Evolutionary conservation across 2,888 invertebrate genomes (phyloP).

Genomic region (Lithophane semibrunnea): DNA sequence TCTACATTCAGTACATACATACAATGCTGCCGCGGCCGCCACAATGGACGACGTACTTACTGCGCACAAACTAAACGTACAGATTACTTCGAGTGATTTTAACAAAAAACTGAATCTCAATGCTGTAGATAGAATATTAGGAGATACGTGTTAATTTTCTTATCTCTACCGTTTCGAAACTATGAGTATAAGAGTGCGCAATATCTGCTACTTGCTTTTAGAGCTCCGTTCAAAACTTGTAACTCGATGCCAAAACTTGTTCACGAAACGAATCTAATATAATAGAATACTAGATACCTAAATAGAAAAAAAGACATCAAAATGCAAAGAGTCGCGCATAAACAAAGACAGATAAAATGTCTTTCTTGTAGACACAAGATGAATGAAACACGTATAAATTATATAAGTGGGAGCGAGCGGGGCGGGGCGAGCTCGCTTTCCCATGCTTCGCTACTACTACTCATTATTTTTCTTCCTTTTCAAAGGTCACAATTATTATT

Average conservation of each 20-base stretch:
- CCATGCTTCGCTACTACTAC: constrained; percentile 70
- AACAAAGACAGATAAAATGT: constrained; percentile 73
- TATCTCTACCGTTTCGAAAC: constrained; percentile 63
- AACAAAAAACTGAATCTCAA: constrained; percentile 53
- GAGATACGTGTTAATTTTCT: constrained; percentile 66
- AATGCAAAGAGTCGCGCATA: constrained; percentile 73
- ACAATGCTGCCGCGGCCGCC: constrained; percentile 26
- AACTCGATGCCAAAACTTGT: constrained; percentile 71
- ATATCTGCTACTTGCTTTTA: constrained; percentile 63
- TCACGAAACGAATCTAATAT: constrained; percentile 64
- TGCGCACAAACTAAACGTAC: constrained; percentile 50
- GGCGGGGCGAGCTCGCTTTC: constrained; percentile 71
- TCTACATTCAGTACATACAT: constrained; percentile 64
- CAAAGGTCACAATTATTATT: constrained; percentile 74
- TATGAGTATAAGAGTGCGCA: constrained; percentile 58
- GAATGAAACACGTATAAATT: constrained; percentile 78
- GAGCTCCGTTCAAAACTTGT: constrained; percentile 57
- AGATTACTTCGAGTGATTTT: constrained; percentile 46
- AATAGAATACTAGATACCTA: constrained; percentile 57
- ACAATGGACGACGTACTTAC: constrained; percentile 53
- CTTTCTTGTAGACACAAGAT: constrained; percentile 74
- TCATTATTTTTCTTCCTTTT: constrained; percentile 73
- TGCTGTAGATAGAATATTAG: constrained; percentile 63
- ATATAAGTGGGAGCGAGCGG: constrained; percentile 58
- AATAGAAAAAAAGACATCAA: constrained; percentile 71